phyloP scores from a whole-genome alignment of 2,113 vertebrate species.

The Daphoenositta chrysoptera region DNA sequence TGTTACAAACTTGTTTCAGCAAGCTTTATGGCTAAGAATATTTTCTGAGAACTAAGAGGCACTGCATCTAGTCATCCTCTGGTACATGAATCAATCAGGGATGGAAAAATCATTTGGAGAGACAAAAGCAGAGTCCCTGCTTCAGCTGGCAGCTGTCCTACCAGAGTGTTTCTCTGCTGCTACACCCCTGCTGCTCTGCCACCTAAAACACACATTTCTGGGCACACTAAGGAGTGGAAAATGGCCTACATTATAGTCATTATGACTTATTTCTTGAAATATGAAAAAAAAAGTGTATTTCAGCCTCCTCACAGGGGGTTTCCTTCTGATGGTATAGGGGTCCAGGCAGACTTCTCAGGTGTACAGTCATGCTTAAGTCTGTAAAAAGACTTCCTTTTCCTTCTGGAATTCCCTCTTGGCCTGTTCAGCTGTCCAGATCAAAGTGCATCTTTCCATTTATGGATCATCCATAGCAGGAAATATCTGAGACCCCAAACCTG shows the following conservation, averaged over 20 bases:
- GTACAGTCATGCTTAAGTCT: neutral
- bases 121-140: neutral
- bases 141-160: neutral
- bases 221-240: neutral
- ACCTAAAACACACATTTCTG: neutral
- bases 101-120: neutral
- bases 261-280: neutral
- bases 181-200: neutral
- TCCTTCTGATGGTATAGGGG: neutral
- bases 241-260: neutral
- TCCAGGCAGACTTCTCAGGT: neutral
- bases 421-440: neutral
- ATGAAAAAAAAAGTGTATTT: neutral
- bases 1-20: neutral
- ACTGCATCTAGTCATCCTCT: neutral
- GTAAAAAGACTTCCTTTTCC: neutral
- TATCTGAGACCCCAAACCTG: neutral
- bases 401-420: neutral
- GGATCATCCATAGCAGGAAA: neutral
- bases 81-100: neutral
- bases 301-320: neutral
- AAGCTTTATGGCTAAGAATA: neutral
- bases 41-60: neutral
- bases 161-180: neutral
- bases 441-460: neutral